A percentile compares a stretch with the other conserved stretches of the same genome.
These are phyloP conservation scores for Bubalus kerabau DNA, from an alignment of 2,113 vertebrate genomes.

Conservation along the genomic window DNA sequence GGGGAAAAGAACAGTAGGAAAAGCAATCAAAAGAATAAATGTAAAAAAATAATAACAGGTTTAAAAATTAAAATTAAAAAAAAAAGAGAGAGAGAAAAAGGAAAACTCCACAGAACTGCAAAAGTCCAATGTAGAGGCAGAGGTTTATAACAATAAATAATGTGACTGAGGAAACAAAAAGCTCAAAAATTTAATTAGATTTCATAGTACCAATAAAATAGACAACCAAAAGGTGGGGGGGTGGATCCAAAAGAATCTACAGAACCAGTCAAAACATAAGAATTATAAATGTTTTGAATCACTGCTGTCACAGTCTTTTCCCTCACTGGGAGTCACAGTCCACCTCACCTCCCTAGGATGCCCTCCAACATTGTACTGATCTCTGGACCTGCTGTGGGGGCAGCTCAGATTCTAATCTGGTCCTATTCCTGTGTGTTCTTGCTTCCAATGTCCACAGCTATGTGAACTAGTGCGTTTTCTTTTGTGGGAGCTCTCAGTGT, in stretches of 20 bases:
- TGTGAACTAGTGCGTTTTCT: background rate
- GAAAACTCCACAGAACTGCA: background rate
- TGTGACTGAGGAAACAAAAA: background rate
- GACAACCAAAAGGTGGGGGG: background rate
- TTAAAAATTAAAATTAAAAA: background rate
- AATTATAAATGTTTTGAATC: background rate
- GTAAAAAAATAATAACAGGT: background rate
- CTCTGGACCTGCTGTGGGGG: background rate
- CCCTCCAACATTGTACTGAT: background rate
- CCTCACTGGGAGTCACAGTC: background rate
- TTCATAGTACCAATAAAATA: background rate
- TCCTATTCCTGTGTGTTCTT: background rate
- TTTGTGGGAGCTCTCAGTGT: background rate
- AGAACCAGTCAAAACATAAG: background rate
- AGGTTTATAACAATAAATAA: background rate
- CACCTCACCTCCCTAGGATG: background rate
- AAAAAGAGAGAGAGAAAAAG: background rate
- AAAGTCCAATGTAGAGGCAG: background rate
- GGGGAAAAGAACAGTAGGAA: background rate
- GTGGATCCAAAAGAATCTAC: background rate
- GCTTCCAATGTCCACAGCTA: background rate
- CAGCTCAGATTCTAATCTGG: background rate
- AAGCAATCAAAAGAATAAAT: background rate
- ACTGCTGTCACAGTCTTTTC: background rate
- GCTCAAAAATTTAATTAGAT: background rate